Conservation (phyloP, 2,888 invertebrate species). For the Amphipoea oculea region DNA sequence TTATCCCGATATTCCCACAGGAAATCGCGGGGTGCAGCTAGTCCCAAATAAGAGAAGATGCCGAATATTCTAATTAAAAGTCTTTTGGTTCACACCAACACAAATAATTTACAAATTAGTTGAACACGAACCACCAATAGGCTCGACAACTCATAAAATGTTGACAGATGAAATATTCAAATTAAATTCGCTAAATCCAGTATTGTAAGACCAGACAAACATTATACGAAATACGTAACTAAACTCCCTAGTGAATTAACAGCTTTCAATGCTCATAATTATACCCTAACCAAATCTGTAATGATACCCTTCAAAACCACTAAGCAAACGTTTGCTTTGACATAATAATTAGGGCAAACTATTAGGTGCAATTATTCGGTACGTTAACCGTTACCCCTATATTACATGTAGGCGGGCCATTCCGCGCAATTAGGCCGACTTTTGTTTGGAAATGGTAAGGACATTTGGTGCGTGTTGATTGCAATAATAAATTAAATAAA, state of each 20-base stretch:
- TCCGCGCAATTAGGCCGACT: too few relatives aligned
- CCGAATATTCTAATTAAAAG: not conserved
- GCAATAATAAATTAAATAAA: too few relatives aligned
- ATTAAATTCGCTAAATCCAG: conserved; percentile 32
- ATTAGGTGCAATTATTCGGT: conserved; percentile 14
- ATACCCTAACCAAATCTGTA: conserved; percentile 12
- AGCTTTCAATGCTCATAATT: conserved; percentile 25
- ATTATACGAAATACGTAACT: conserved; percentile 19
- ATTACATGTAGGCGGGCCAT: not conserved
- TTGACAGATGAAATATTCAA: conserved; percentile 31
- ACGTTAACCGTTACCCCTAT: not conserved
- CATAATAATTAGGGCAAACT: conserved; percentile 14
- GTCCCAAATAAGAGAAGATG: not conserved
- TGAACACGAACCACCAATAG: not conserved
- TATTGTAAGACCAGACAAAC: conserved; percentile 3
- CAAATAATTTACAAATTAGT: not conserved
- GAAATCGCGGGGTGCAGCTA: too few relatives aligned
- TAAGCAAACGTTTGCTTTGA: conserved; percentile 12
- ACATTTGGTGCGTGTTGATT: too few relatives aligned
- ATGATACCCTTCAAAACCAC: conserved; percentile 26
- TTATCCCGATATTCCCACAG: too few relatives aligned
- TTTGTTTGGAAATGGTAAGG: too few relatives aligned
- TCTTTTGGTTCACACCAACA: too few relatives aligned
- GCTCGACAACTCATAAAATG: conserved; percentile 21
- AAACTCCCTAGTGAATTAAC: conserved; percentile 11